These are phyloP conservation scores for Spilogale gracilis DNA, from an alignment of 2,113 vertebrate genomes.

Conservation along the genomic window DNA sequence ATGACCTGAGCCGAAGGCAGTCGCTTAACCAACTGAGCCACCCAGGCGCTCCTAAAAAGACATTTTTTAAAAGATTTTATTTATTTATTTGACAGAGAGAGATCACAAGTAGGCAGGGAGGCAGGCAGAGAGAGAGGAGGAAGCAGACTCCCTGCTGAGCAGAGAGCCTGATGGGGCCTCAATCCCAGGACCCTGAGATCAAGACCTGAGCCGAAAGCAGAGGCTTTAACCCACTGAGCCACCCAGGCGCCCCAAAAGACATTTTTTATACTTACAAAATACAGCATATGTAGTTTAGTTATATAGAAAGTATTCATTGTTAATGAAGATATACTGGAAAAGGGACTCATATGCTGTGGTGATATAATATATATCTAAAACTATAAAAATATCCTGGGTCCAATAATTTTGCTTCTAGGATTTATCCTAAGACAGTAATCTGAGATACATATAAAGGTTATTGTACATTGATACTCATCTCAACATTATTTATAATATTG, in stretches of 20 bases:
- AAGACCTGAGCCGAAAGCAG: no score
- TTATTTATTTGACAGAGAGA: no score
- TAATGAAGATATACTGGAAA: neutral
- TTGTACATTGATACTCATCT: neutral
- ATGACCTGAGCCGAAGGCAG: no score
- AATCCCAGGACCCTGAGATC: no score
- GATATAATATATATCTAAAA: neutral
- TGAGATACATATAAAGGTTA: neutral
- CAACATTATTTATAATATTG: neutral
- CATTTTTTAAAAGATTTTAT: no score
- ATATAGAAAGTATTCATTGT: neutral
- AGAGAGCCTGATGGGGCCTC: no score
- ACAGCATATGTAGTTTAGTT: neutral
- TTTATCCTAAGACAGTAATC: neutral
- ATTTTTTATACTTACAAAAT: neutral
- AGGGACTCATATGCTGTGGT: neutral
- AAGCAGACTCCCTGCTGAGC: no score
- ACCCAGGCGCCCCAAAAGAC: neutral
- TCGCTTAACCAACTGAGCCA: no score
- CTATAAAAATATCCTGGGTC: neutral
- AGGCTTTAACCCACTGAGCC: no score
- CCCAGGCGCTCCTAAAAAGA: no score
- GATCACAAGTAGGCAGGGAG: no score
- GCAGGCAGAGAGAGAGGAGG: no score
- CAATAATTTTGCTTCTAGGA: constrained; percentile 5